These are phyloP conservation scores for Diplolepis rosae DNA, from an alignment of 2,888 invertebrate species.

Conservation along the genomic window DNA sequence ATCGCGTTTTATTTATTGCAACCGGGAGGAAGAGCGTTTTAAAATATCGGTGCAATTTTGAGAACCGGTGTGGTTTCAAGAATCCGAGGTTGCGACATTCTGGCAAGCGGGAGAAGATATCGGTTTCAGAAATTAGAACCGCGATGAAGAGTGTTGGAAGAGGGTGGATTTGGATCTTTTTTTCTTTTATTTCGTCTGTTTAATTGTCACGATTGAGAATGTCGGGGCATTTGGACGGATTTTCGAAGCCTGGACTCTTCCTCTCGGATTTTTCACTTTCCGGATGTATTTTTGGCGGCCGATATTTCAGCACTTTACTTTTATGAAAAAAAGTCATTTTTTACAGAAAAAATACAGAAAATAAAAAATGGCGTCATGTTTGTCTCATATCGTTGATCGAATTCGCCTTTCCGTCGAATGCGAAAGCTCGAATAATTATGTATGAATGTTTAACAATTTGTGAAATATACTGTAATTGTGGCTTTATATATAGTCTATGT, in stretches of 20 bases:
- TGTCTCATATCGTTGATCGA: slow-evolving; percentile 54
- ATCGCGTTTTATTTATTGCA: slow-evolving; percentile 40
- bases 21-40: slow-evolving; percentile 43
- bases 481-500: slow-evolving; percentile 66
- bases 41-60: too few relatives aligned
- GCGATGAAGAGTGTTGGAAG: neutral
- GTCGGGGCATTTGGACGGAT: neutral
- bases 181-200: neutral
- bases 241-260: neutral
- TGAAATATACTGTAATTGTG: slow-evolving; percentile 76
- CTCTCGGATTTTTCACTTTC: neutral
- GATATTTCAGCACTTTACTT: slow-evolving; percentile 36
- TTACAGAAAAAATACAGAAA: slow-evolving; percentile 17
- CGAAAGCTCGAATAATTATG: slow-evolving; percentile 69
- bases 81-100: slow-evolving; percentile 56
- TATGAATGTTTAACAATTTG: slow-evolving; percentile 75
- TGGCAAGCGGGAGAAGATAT: neutral
- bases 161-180: neutral
- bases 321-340: slow-evolving; percentile 27
- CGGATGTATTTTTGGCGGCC: neutral
- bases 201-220: neutral
- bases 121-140: neutral
- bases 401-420: slow-evolving; percentile 62
- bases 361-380: slow-evolving; percentile 33
- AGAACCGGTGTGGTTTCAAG: slow-evolving; percentile 49